phyloP scores from a whole-genome alignment of 2,797 vertebrate species.

The Epinephelus coioides region DNA sequence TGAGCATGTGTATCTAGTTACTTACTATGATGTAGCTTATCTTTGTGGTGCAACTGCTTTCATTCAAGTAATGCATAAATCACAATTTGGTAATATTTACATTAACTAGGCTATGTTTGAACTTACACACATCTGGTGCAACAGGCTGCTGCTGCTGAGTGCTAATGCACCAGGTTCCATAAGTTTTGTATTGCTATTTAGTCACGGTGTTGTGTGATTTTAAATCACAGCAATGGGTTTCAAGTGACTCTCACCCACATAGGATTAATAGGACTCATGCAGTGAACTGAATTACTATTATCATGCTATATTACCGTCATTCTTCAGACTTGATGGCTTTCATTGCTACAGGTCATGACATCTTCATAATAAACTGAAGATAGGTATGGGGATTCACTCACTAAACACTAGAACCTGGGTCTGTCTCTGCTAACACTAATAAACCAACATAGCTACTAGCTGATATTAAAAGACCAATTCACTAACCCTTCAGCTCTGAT shows the following conservation, averaged over 20 bases:
- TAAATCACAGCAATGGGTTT: slow-evolving; percentile 26
- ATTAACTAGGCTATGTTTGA: no score
- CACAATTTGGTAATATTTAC: no score
- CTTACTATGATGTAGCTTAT: no score
- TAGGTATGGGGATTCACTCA: slow-evolving; percentile 3
- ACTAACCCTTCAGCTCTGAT: slow-evolving; percentile 2
- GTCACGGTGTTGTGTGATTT: slow-evolving; percentile 1
- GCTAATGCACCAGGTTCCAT: neutral
- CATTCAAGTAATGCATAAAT: no score
- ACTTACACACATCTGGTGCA: no score
- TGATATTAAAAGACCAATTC: neutral
- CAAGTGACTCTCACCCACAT: slow-evolving; percentile 16
- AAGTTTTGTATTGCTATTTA: neutral
- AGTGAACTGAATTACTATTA: slow-evolving; percentile 42
- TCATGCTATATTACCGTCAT: slow-evolving; percentile 40
- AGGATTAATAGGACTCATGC: slow-evolving; percentile 33
- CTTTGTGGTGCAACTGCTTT: no score
- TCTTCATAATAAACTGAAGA: slow-evolving; percentile 39
- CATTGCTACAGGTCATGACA: slow-evolving; percentile 21
- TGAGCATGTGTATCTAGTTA: no score
- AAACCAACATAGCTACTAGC: neutral
- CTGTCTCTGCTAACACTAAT: neutral
- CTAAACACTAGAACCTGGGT: neutral
- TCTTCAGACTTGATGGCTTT: slow-evolving; percentile 33
- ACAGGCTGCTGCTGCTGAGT: slow-evolving; percentile 7